Evolutionary conservation across 2,888 invertebrate species (phyloP), one percentile per base, ranked within the genome.

Genomic region (Caenorhabditis doughertyi): DNA sequence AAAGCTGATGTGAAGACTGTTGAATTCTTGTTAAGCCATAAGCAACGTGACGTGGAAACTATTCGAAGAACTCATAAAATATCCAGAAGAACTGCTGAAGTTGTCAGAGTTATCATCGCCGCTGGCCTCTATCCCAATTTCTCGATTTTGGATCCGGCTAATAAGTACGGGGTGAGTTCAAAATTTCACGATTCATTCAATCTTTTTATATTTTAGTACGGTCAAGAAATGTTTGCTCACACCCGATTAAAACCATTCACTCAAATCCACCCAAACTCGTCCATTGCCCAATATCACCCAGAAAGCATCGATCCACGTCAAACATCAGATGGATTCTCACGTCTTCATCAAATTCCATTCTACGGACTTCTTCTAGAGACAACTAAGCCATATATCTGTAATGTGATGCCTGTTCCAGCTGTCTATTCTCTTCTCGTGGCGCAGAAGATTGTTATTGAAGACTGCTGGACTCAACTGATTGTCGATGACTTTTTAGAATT

Each of bases 51-150:
- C 68, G 87, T 86, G 8, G 84, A 84, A 9, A 70, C 44, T 2
- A 85, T 87, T 44, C 65, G 85, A 13, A 85, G 73, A 39, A 79
- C 84, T 8, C 87, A 87, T 29, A 81, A 81, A 49, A 55, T 87
- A 7, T 76, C 85, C 18, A 77, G 87, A 21, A 83, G 67, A 62
- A 82, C 81, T 21, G 83, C 86, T 0, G 86, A 87, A 71, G 86
- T 85, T 2, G 73, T 90, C 13, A 56, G 88, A 64, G 80, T 89
- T 21, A 96, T 98, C 76, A 93, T 99, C 23, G 95, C 96, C 87
- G 95, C 96, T 92, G 97, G 98, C 0, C 93, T 99, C 67, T 98
- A 98, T 92, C 98, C 98, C 0, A 97, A 98, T 93, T 94, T 97
- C 76, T 96, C 97, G 0, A 94, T 97, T n/a, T 95, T 96, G 0